Conservation (phyloP, 2,113 vertebrate genomes). For the Chlamydotis undulata region DNA sequence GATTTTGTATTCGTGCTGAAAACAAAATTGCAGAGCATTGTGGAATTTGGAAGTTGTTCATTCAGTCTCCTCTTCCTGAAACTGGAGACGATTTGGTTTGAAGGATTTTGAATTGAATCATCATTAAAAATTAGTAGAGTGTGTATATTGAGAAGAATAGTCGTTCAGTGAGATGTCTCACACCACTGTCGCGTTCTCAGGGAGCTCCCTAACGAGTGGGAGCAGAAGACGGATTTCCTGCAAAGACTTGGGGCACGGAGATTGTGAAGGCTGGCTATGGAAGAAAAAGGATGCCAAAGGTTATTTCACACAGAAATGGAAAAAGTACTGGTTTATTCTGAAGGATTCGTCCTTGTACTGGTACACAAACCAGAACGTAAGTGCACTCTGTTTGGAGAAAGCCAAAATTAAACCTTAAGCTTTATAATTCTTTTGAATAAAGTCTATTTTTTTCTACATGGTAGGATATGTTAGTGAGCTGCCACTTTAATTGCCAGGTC, state of each 20-base stretch:
- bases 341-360: constrained; percentile 91
- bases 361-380: constrained; percentile 93
- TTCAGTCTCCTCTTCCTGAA: not conserved
- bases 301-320: constrained; percentile 92
- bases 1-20: not conserved
- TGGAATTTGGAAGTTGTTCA: not conserved
- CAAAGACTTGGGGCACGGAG: constrained; percentile 88
- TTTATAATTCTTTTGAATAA: not conserved
- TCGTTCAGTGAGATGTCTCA: not conserved
- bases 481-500: not conserved
- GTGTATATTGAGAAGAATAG: not conserved
- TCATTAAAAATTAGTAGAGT: not conserved
- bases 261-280: constrained; percentile 92
- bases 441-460: not conserved
- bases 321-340: constrained; percentile 92
- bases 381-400: not conserved
- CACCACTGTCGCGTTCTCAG: not conserved
- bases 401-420: not conserved
- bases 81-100: not conserved
- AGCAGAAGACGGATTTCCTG: constrained; percentile 89
- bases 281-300: constrained; percentile 91
- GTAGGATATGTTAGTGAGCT: not conserved
- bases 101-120: not conserved
- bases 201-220: constrained; percentile 83
- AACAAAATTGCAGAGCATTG: not conserved